Percentiles rank a stretch among this genome's conserved stretches.
Conservation (phyloP, 2,888 invertebrate species). For the Crematogaster levior region DNA sequence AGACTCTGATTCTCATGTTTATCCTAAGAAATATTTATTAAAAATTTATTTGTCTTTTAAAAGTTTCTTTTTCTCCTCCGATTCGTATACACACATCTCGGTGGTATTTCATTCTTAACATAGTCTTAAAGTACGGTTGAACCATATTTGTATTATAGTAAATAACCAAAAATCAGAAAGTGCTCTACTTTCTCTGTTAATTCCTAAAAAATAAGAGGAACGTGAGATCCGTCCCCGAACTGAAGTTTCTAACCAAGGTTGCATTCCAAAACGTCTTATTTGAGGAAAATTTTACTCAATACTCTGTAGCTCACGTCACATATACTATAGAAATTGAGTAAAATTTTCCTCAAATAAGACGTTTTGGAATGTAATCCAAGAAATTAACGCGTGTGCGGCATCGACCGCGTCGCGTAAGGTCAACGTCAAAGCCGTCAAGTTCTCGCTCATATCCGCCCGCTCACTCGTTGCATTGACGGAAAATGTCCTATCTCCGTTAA, state of each 20-base stretch:
- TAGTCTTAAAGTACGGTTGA: neutral
- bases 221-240: no score
- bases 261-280: no score
- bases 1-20: neutral
- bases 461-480: constrained; percentile 35
- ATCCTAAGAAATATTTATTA: neutral
- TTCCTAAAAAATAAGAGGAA: neutral
- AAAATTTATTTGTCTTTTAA: neutral
- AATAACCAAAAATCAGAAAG: no score
- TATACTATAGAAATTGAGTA: no score
- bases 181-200: neutral
- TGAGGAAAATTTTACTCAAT: no score
- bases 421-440: constrained; percentile 36
- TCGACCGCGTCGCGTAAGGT: constrained; percentile 29
- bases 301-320: no score
- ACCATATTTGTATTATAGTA: no score
- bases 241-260: no score
- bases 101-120: neutral
- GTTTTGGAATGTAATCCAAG: no score
- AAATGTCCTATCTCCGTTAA: constrained; percentile 63
- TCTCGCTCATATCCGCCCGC: constrained; percentile 11
- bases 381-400: neutral
- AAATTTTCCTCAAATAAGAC: no score
- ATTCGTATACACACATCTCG: neutral
- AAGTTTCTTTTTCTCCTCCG: neutral